phyloP scores from a whole-genome alignment of 2,113 vertebrate species.

The Hyaena hyaena region DNA sequence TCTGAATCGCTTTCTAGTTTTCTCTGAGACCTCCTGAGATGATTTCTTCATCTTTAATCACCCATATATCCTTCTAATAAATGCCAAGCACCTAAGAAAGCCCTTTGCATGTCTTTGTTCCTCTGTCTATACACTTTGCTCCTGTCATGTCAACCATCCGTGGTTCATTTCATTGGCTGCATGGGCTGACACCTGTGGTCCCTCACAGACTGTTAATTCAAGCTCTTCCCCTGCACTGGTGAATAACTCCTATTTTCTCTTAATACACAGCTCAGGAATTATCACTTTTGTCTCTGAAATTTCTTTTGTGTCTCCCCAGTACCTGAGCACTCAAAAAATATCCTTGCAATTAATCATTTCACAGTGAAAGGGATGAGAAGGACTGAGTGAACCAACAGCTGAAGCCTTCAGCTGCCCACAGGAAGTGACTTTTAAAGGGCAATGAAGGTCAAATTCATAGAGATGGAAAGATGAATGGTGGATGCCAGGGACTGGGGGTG shows the following conservation, averaged over 20 bases:
- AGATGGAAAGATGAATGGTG: not conserved
- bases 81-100: not conserved
- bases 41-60: not conserved
- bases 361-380: not conserved
- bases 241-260: not conserved
- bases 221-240: not conserved
- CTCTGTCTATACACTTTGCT: not conserved
- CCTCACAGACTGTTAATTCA: no score
- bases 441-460: not conserved
- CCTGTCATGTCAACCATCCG: not conserved
- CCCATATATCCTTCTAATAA: not conserved
- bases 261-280: not conserved
- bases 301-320: not conserved
- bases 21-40: not conserved
- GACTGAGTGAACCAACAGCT: not conserved
- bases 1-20: not conserved
- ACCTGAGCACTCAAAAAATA: not conserved
- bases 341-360: not conserved
- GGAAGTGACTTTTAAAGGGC: not conserved
- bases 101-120: not conserved
- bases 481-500: not conserved
- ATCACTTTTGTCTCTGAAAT: not conserved
- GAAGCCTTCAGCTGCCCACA: not conserved
- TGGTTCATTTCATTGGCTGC: not conserved
- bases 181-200: fast-evolving